Evolutionary conservation across 2,113 vertebrate species (phyloP).

Genomic region (Mirza zaza): DNA sequence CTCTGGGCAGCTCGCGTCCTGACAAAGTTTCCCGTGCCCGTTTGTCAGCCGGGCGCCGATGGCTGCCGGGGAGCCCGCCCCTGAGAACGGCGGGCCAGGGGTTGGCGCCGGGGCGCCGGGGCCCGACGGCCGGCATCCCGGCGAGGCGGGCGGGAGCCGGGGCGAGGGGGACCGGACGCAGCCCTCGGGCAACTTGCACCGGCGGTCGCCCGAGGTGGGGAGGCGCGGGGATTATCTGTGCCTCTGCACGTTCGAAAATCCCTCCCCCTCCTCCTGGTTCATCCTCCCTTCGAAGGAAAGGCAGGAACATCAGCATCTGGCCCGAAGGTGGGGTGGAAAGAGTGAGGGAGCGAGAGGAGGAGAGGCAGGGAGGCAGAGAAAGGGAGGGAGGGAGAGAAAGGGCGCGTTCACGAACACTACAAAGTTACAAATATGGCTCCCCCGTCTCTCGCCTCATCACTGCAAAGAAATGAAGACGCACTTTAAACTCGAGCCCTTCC

Average conservation of each 20-base stretch:
- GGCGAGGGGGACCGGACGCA: slow-evolving; percentile 31
- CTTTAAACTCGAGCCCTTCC: slow-evolving; percentile 81
- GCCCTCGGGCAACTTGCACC: slow-evolving; percentile 70
- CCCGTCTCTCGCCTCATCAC: slow-evolving; percentile 90
- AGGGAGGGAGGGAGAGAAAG: slow-evolving; percentile 82
- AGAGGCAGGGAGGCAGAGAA: slow-evolving; percentile 73
- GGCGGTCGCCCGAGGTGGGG: slow-evolving; percentile 37
- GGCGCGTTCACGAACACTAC: slow-evolving; percentile 91
- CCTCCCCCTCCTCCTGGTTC: slow-evolving; percentile 49
- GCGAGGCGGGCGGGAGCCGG: background rate
- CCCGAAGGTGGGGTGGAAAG: slow-evolving; percentile 78
- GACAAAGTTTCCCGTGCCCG: slow-evolving; percentile 81
- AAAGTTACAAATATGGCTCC: slow-evolving; percentile 98
- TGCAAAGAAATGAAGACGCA: slow-evolving; percentile 85
- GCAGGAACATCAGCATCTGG: slow-evolving; percentile 80
- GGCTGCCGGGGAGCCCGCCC: slow-evolving; percentile 75
- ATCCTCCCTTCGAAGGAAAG: slow-evolving; percentile 43
- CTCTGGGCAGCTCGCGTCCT: slow-evolving; percentile 70
- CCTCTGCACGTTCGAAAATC: slow-evolving; percentile 61
- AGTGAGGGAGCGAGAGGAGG: slow-evolving; percentile 71
- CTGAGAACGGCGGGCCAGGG: slow-evolving; percentile 38
- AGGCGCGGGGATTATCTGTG: slow-evolving; percentile 63
- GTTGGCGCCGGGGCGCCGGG: background rate
- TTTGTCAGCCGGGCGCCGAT: slow-evolving; percentile 68
- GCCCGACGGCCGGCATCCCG: background rate